phyloP scores from a whole-genome alignment of 2,888 invertebrate genomes.

The Drosophila sordidula region DNA sequence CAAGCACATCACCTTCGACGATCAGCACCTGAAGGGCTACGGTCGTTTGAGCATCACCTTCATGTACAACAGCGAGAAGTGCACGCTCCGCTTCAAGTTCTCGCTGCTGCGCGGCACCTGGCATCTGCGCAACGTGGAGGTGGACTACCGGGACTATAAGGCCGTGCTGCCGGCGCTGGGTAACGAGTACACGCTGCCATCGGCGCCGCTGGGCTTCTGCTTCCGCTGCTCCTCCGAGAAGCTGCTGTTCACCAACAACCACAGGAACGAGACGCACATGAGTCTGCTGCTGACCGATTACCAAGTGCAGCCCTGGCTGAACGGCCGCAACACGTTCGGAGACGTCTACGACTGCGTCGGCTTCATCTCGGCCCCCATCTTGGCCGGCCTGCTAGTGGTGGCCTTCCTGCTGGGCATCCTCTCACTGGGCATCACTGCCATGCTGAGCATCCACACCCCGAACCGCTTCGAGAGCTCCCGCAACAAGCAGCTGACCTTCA shows the following conservation, averaged over 20 bases:
- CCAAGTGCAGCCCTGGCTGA: conserved; percentile 87
- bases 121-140: conserved; percentile 87
- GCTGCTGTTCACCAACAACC: conserved; percentile 86
- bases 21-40: conserved; percentile 74
- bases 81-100: conserved; percentile 87
- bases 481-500: conserved; percentile 95
- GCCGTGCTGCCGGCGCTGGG: conserved; percentile 74
- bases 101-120: conserved; percentile 86
- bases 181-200: conserved; percentile 82
- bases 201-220: conserved; percentile 87
- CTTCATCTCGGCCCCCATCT: conserved; percentile 96
- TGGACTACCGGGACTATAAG: conserved; percentile 85
- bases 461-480: conserved; percentile 98
- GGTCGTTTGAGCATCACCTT: conserved; percentile 82
- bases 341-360: conserved; percentile 95
- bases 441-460: conserved; percentile 97
- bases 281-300: conserved; percentile 86
- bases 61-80: conserved; percentile 83
- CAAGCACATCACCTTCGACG: conserved; percentile 81
- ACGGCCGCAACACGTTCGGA: conserved; percentile 87
- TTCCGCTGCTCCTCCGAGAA: conserved; percentile 86
- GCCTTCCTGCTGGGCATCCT: conserved; percentile 91
- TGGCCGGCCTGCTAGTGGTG: conserved; percentile 94
- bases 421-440: conserved; percentile 92
- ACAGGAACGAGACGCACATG: conserved; percentile 83